Conservation (phyloP, 2,888 invertebrate genomes). For the Unio pictorum region DNA sequence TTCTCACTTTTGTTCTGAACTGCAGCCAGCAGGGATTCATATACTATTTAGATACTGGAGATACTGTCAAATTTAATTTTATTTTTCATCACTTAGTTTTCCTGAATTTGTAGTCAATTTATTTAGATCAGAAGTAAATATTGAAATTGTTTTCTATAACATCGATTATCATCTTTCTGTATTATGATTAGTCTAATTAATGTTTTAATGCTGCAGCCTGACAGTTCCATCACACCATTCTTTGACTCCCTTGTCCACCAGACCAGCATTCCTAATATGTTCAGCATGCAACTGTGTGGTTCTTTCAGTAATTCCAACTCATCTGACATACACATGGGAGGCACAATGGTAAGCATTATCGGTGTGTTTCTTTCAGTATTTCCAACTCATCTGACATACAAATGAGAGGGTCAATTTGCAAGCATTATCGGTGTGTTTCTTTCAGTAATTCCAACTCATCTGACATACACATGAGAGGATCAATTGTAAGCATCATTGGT, state of each 20-base stretch:
- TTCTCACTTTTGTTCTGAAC: too few relatives aligned
- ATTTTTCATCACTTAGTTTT: too few relatives aligned
- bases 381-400: slow-evolving; percentile 19
- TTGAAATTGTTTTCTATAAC: too few relatives aligned
- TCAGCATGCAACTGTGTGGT: slow-evolving; percentile 77
- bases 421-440: slow-evolving; percentile 72
- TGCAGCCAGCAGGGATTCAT: too few relatives aligned
- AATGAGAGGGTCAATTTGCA: too few relatives aligned
- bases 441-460: slow-evolving; percentile 17
- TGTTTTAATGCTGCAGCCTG: slow-evolving; percentile 61
- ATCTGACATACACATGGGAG: slow-evolving; percentile 46
- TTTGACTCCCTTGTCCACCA: slow-evolving; percentile 69
- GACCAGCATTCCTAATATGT: slow-evolving; percentile 72
- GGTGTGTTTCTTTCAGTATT: slow-evolving; percentile 73
- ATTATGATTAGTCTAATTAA: neutral
- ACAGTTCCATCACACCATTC: slow-evolving; percentile 70
- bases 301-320: slow-evolving; percentile 29
- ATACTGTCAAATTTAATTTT: too few relatives aligned
- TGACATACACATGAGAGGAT: slow-evolving; percentile 29
- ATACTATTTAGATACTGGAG: too few relatives aligned
- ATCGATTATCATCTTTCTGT: too few relatives aligned
- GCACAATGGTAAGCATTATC: slow-evolving; percentile 69
- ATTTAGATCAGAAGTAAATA: too few relatives aligned
- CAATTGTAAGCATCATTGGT: slow-evolving; percentile 42
- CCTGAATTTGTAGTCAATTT: too few relatives aligned